Evolutionary conservation across 2,888 invertebrate species (phyloP), one percentile per base, ranked within the genome.

Genomic region (Cecidostiba fungosa): DNA sequence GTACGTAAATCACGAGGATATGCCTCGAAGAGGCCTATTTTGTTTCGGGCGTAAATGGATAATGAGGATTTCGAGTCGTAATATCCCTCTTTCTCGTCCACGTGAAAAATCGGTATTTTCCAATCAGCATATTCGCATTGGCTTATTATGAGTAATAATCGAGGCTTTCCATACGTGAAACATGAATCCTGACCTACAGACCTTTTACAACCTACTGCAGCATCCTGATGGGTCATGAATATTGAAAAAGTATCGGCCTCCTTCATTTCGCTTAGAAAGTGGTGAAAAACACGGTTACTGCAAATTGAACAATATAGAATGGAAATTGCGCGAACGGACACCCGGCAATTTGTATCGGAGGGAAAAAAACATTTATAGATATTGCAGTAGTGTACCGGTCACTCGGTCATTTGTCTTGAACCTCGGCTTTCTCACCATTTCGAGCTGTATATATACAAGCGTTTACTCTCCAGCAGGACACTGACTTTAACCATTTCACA

Each of bases 251-350:
- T 23, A 72, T 72, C 36, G 39, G 23, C 72, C 72, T 72, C 43
- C 23, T 72, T 72, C 1, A 39, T 39, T 39, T 72, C 54, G 54
- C 39, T 39, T 39, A n/a, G 72, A 72, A 72, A 72, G 72, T 23
- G n/a, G 32, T 12, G 72, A 39, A 39, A 72, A 72, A 39, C 66
- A 66, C 39, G 72, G 72, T 72, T 36, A 72, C n/a, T 39, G 43
- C n/a, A 12, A 32, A 39, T 72, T 23, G 39, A 72, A 72, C 39
- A 72, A 72, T 72, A 72, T 72, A 39, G 72, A 39, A 39, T 23
- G 39, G n/a, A 66, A 26, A 66, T 66, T 66, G 66, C 29, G 8
- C 66, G 12, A 26, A 16, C 29, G 16, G 23, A 66, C 66, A 66
- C 66, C 29, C 29, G 3, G 26, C 14, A 26, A 66, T 66, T 66